Evolutionary conservation across 2,888 invertebrate genomes (phyloP).

Genomic region (Tineola bisselliella): DNA sequence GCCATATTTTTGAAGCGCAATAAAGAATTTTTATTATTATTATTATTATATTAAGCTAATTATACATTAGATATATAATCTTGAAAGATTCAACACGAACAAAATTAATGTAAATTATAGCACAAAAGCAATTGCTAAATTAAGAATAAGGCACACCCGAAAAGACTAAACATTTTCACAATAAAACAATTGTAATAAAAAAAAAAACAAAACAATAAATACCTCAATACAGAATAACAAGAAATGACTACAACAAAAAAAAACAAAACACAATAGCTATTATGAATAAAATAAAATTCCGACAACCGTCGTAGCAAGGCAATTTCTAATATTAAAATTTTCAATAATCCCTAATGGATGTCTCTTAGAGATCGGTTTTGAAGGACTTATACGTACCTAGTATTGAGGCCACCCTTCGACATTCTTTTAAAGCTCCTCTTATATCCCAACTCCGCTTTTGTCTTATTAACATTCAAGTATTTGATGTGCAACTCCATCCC

Average conservation of each 20-base stretch:
- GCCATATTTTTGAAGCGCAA: too few relatives aligned
- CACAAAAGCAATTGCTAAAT: not conserved
- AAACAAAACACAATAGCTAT: not conserved
- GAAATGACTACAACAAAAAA: not conserved
- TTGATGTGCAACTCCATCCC: constrained; percentile 41
- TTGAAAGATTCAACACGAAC: too few relatives aligned
- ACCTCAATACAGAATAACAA: constrained; percentile 1
- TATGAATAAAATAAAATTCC: constrained; percentile 8
- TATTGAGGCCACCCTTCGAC: constrained; percentile 50
- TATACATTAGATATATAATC: too few relatives aligned
- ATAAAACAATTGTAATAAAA: not conserved
- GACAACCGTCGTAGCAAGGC: constrained; percentile 24
- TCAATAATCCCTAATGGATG: constrained; percentile 69
- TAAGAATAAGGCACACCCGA: too few relatives aligned
- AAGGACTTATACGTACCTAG: constrained; percentile 16
- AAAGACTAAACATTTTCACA: too few relatives aligned
- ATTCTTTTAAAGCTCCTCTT: constrained; percentile 16
- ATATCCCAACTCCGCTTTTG: constrained; percentile 26
- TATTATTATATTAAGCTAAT: too few relatives aligned
- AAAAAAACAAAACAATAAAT: not conserved
- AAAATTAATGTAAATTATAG: not conserved
- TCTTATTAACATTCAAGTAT: constrained; percentile 41
- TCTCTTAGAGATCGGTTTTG: constrained; percentile 36
- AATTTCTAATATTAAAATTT: constrained; percentile 69
- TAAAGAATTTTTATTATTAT: too few relatives aligned